phyloP scores from a whole-genome alignment of 2,113 vertebrate species.

The Gallinago undulata region DNA sequence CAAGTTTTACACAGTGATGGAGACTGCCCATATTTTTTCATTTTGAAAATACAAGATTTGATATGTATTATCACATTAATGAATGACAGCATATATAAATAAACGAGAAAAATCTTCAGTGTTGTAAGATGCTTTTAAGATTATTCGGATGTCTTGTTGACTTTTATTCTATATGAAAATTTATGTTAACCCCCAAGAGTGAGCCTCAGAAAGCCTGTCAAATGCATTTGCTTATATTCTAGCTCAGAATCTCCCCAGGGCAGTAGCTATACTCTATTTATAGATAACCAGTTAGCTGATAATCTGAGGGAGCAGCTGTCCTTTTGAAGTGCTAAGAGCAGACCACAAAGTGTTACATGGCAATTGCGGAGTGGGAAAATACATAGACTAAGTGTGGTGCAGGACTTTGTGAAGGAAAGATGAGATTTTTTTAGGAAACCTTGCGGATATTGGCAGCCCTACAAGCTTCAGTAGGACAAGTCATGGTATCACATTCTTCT shows the following conservation, averaged over 20 bases:
- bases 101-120: neutral
- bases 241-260: neutral
- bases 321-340: conserved; percentile 23
- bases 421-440: neutral
- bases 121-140: neutral
- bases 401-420: neutral
- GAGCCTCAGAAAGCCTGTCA: neutral
- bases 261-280: neutral
- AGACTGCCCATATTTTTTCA: neutral
- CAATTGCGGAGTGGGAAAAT: neutral
- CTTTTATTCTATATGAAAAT: neutral
- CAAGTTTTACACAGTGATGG: neutral
- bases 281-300: neutral
- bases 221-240: neutral
- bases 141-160: neutral
- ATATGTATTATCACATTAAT: neutral
- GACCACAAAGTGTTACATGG: neutral
- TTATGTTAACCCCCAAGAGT: neutral
- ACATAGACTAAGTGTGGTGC: too few relatives aligned
- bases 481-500: neutral
- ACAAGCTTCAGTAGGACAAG: neutral
- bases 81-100: neutral
- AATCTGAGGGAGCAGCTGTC: conserved; percentile 5
- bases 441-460: neutral
- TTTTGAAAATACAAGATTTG: neutral